A percentile compares a stretch with the other conserved stretches of the same genome.
Evolutionary conservation across 1,140 invertebrate genomes (phyloP).

Genomic region (fruit fly (Drosophila melanogaster)): DNA sequence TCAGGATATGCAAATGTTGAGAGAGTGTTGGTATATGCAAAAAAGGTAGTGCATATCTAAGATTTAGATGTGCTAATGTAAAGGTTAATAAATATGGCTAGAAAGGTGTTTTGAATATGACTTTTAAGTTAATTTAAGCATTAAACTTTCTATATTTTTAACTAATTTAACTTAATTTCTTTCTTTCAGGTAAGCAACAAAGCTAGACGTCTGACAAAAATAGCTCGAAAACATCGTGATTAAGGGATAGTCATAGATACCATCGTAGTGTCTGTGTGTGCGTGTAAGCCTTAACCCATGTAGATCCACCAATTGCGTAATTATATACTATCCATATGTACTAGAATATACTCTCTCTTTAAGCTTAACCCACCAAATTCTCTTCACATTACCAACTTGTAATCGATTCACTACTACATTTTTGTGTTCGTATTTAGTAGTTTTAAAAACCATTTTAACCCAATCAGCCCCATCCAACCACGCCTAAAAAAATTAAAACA

Average conservation of each 20-base stretch:
- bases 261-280: slow-evolving; percentile 32
- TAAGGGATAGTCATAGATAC: slow-evolving; percentile 5
- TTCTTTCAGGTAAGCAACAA: slow-evolving; percentile 62
- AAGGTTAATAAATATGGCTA: neutral
- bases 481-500: neutral
- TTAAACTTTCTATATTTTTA: too few relatives aligned
- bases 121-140: too few relatives aligned
- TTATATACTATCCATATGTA: slow-evolving; percentile 22
- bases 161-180: neutral
- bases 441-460: slow-evolving; percentile 30
- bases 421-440: slow-evolving; percentile 33
- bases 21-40: slow-evolving; percentile 13
- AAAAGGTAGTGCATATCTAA: neutral
- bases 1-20: slow-evolving; percentile 37
- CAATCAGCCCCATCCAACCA: slow-evolving; percentile 1
- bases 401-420: slow-evolving; percentile 26
- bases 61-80: too few relatives aligned
- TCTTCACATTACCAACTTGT: slow-evolving; percentile 18
- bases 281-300: slow-evolving; percentile 41
- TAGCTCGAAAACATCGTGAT: neutral
- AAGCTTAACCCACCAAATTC: slow-evolving; percentile 26
- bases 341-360: slow-evolving; percentile 7
- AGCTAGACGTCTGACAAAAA: neutral
- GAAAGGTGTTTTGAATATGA: neutral
- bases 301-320: slow-evolving; percentile 36